Conservation (phyloP, 1,140 invertebrate genomes). For the Triops cancriformis region DNA sequence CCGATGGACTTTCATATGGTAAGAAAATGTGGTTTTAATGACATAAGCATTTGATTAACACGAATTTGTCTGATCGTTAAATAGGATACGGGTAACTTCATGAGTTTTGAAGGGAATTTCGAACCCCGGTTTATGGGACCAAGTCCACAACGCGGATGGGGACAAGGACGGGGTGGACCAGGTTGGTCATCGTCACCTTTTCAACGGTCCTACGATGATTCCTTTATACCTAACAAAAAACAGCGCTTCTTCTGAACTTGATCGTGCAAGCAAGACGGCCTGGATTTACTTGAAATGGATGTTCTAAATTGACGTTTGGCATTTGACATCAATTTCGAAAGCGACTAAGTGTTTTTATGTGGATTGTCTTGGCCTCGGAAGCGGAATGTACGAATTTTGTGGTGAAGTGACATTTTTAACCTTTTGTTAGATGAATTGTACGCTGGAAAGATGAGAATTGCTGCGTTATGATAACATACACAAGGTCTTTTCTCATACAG, state of each 20-base stretch:
- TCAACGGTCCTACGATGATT: background rate
- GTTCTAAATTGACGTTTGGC: too few relatives aligned
- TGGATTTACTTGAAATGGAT: too few relatives aligned
- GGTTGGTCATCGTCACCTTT: background rate
- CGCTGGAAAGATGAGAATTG: too few relatives aligned
- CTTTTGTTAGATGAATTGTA: too few relatives aligned
- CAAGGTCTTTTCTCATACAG: too few relatives aligned
- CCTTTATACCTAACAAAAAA: background rate
- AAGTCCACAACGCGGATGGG: background rate
- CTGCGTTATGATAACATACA: too few relatives aligned
- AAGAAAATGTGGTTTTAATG: background rate
- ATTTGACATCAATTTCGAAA: too few relatives aligned
- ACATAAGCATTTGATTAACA: background rate
- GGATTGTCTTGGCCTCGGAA: too few relatives aligned
- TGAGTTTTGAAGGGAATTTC: slow-evolving; percentile 6
- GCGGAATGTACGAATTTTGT: too few relatives aligned
- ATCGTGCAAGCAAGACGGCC: background rate
- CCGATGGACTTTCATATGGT: background rate
- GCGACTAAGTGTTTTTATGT: too few relatives aligned
- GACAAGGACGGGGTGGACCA: background rate
- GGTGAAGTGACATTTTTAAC: too few relatives aligned
- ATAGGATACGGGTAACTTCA: background rate
- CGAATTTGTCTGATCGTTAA: background rate
- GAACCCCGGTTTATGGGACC: slow-evolving; percentile 4
- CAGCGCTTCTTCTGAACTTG: background rate